These are phyloP conservation scores for Polydrusus cervinus DNA, from an alignment of 2,888 invertebrate species.

Conservation along the genomic window DNA sequence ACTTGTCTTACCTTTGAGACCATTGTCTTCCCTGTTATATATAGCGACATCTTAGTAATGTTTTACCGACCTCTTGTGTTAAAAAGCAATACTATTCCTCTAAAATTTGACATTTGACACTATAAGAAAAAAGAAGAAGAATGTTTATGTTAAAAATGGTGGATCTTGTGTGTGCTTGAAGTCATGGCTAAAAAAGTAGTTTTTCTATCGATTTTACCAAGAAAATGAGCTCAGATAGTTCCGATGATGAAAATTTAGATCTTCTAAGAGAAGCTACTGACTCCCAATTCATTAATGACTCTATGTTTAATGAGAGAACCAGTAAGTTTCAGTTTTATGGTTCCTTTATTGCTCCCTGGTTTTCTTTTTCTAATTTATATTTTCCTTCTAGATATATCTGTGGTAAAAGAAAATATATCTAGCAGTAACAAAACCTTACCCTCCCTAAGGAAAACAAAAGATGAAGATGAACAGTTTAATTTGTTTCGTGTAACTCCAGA, in stretches of 20 bases:
- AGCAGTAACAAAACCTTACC: conserved; percentile 43
- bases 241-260: conserved; percentile 67
- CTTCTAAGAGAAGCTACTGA: conserved; percentile 72
- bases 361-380: conserved; percentile 9
- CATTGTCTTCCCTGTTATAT: not conserved
- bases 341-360: conserved; percentile 3
- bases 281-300: conserved; percentile 71
- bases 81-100: not conserved
- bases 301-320: conserved; percentile 60
- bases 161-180: conserved; percentile 40
- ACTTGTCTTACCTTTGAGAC: too few species aligned
- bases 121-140: conserved; percentile 43
- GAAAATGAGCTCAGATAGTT: conserved; percentile 65
- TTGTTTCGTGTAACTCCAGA: conserved; percentile 73
- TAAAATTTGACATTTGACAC: conserved; percentile 14
- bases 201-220: conserved; percentile 39
- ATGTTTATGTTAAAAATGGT: conserved; percentile 54
- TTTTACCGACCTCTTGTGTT: not conserved
- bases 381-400: conserved; percentile 34
- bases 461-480: conserved; percentile 74
- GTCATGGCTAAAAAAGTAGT: conserved; percentile 44
- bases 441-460: conserved; percentile 61
- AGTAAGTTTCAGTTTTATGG: conserved; percentile 52
- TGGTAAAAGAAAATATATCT: conserved; percentile 29
- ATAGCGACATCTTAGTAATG: not conserved